These are phyloP conservation scores for Encarsia formosa DNA, from an alignment of 2,888 invertebrate species.

Conservation along the genomic window DNA sequence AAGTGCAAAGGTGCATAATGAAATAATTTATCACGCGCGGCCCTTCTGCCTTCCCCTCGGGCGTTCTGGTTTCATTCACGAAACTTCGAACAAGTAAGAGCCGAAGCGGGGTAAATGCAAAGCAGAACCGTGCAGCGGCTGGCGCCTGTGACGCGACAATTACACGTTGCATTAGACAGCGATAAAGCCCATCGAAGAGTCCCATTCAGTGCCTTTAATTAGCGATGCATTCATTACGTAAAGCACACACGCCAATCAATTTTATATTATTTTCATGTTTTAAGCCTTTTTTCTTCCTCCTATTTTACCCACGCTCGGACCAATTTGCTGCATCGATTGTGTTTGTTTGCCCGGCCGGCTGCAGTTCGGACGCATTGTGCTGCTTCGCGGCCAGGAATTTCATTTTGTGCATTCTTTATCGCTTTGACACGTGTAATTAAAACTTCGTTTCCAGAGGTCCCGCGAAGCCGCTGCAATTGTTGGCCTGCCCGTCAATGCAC, in stretches of 20 bases:
- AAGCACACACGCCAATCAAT: too few relatives aligned
- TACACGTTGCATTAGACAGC: constrained; percentile 37
- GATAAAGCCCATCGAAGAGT: constrained; percentile 29
- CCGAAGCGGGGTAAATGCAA: too few relatives aligned
- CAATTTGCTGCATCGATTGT: too few relatives aligned
- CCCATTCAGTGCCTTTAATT: constrained; percentile 3
- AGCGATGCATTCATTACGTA: constrained; percentile 16
- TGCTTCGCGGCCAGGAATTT: constrained; percentile 1
- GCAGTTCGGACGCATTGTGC: background rate
- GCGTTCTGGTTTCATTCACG: too few relatives aligned
- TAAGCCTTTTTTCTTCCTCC: too few relatives aligned
- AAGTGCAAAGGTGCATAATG: constrained; percentile 10
- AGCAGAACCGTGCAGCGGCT: background rate
- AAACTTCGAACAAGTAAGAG: too few relatives aligned
- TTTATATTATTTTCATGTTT: too few relatives aligned
- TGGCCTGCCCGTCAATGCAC: background rate
- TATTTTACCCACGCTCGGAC: too few relatives aligned
- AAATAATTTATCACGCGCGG: constrained; percentile 21
- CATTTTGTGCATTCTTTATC: constrained; percentile 13
- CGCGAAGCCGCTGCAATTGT: background rate
- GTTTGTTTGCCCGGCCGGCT: background rate
- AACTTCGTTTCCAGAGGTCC: background rate
- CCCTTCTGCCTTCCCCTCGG: too few relatives aligned
- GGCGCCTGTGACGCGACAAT: constrained; percentile 31
- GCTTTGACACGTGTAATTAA: constrained; percentile 8